phyloP scores from a whole-genome alignment of 2,113 vertebrate genomes.

The Silurus meridionalis region DNA sequence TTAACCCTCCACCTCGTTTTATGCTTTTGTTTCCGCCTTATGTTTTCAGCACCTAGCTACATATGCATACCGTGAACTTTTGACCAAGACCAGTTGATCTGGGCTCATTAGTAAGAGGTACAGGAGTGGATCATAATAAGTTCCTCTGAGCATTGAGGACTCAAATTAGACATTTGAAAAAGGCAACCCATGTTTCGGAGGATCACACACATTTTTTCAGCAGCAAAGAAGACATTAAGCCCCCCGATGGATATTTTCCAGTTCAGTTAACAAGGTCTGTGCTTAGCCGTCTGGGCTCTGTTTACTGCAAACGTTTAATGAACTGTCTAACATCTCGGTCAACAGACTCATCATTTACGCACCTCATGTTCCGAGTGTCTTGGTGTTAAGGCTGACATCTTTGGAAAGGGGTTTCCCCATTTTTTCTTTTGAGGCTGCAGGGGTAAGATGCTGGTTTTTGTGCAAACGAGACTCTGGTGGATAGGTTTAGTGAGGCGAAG shows the following conservation, averaged over 20 bases:
- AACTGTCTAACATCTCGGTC: conserved; percentile 89
- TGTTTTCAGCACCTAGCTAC: conserved; percentile 62
- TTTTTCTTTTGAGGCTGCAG: conserved; percentile 77
- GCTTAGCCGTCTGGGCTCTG: conserved; percentile 83
- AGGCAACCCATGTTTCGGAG: conserved; percentile 68
- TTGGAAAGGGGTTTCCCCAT: conserved; percentile 78
- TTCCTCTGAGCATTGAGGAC: conserved; percentile 90
- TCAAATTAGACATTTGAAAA: conserved; percentile 76
- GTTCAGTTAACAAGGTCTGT: conserved; percentile 86
- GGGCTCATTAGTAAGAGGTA: conserved; percentile 84
- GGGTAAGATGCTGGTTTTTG: conserved; percentile 79
- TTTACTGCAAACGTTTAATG: conserved; percentile 91
- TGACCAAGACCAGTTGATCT: conserved; percentile 88
- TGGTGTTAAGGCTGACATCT: conserved; percentile 71
- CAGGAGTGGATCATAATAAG: conserved; percentile 90
- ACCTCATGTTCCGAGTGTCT: conserved; percentile 55
- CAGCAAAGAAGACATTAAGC: conserved; percentile 59
- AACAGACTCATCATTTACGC: conserved; percentile 78
- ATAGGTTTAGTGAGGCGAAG: conserved; percentile 61
- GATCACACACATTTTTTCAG: conserved; percentile 25
- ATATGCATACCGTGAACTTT: conserved; percentile 94
- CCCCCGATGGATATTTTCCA: conserved; percentile 91
- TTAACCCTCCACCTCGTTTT: background rate
- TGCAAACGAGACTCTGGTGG: conserved; percentile 62
- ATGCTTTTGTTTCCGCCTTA: background rate